phyloP scores from a whole-genome alignment of 2,113 vertebrate species.

The Ctenodactylus gundi region DNA sequence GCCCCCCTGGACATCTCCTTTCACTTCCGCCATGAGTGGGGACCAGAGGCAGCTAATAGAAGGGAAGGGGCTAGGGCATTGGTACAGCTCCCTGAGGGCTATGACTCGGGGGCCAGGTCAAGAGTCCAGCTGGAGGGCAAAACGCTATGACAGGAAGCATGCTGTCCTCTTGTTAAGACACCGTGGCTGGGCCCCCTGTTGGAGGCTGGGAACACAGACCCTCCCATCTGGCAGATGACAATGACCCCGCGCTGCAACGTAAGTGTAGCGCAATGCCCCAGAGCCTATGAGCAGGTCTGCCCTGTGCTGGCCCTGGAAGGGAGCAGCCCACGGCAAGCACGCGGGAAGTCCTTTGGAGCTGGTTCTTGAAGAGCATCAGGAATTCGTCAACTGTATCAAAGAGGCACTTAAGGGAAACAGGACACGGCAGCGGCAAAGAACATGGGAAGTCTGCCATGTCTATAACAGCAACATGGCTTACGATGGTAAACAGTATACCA shows the following conservation, averaged over 20 bases:
- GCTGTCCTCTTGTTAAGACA: not conserved
- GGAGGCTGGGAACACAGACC: not conserved
- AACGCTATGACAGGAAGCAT: not conserved
- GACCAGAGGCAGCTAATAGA: not conserved
- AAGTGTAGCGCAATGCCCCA: no score
- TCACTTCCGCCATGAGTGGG: not conserved
- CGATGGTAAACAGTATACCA: not conserved
- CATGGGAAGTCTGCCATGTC: not conserved
- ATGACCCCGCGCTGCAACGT: not conserved
- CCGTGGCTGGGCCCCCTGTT: not conserved
- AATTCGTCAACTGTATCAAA: not conserved
- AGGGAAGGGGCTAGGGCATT: not conserved
- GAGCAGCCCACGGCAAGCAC: not conserved
- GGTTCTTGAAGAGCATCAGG: not conserved
- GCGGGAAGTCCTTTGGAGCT: not conserved
- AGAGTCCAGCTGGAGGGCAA: not conserved
- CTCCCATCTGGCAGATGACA: not conserved
- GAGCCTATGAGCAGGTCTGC: fast-evolving
- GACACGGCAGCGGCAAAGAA: not conserved
- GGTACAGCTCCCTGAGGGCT: not conserved
- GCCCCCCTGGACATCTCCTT: not conserved
- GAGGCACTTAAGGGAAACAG: not conserved
- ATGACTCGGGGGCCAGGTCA: not conserved
- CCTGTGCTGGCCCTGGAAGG: not conserved
- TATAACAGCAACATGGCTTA: not conserved